phyloP scores from a whole-genome alignment of 2,797 vertebrate genomes.

The Philypnodon macrostomus region DNA sequence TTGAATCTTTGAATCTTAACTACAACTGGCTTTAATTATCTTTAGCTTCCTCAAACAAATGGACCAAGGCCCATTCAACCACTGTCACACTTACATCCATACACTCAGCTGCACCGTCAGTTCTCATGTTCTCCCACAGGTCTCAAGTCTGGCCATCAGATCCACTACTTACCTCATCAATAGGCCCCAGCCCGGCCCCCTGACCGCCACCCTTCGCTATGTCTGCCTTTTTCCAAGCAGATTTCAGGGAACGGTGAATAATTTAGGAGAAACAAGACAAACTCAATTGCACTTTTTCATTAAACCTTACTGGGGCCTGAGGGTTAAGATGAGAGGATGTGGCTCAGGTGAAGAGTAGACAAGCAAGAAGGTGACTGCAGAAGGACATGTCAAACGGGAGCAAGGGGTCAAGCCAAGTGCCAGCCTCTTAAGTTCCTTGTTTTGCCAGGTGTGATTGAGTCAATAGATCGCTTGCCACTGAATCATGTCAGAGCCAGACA shows the following conservation, averaged over 20 bases:
- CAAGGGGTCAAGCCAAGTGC: slow-evolving; percentile 5
- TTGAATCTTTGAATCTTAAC: too few relatives aligned
- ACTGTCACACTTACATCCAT: slow-evolving; percentile 1
- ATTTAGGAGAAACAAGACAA: slow-evolving; percentile 71
- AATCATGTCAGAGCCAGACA: slow-evolving; percentile 21
- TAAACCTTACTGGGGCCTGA: slow-evolving; percentile 34
- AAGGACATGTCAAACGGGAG: slow-evolving; percentile 27
- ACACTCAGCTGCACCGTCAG: slow-evolving; percentile 45
- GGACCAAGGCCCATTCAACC: not conserved
- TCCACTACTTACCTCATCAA: slow-evolving; percentile 46
- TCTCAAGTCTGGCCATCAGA: slow-evolving; percentile 44
- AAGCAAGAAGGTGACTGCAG: slow-evolving; percentile 12
- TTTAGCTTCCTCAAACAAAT: too few relatives aligned
- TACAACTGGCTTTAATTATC: too few relatives aligned
- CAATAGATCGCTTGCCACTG: slow-evolving; percentile 28
- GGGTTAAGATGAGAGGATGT: slow-evolving; percentile 17
- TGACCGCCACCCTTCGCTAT: not conserved
- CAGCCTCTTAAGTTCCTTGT: slow-evolving; percentile 19
- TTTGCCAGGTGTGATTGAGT: slow-evolving; percentile 31
- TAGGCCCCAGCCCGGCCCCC: slow-evolving; percentile 22
- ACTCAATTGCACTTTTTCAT: slow-evolving; percentile 61
- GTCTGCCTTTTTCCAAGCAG: slow-evolving; percentile 18
- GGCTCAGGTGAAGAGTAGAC: slow-evolving; percentile 32
- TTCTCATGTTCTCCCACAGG: slow-evolving; percentile 57
- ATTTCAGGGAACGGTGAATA: slow-evolving; percentile 59